A percentile compares a stretch with the other conserved stretches of the same genome.
Conservation (phyloP, 2,888 invertebrate genomes). For the Spodoptera exigua region DNA sequence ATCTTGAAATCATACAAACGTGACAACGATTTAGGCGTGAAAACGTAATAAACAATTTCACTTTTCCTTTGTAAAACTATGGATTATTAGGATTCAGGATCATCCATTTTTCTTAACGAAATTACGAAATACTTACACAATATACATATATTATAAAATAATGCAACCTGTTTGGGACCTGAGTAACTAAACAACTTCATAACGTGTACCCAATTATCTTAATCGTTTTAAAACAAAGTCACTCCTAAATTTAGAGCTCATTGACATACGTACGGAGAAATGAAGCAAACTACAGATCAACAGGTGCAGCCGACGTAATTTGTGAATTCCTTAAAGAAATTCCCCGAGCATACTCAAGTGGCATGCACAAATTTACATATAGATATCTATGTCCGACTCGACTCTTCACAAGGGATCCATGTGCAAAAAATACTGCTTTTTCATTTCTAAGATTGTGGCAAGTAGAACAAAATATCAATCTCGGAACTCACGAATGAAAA, state of each 20-base stretch:
- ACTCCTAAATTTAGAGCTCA: constrained; percentile 6
- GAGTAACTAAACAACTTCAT: too few species aligned
- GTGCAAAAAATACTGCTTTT: constrained; percentile 10
- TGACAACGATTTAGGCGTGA: too few species aligned
- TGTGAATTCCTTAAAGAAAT: constrained; percentile 51
- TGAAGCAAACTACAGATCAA: constrained; percentile 25
- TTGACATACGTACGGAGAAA: constrained; percentile 20
- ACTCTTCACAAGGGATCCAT: constrained; percentile 8
- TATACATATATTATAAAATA: too few species aligned
- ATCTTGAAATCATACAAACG: too few species aligned
- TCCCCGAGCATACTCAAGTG: constrained; percentile 39
- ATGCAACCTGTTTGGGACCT: too few species aligned
- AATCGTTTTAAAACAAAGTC: constrained; percentile 1
- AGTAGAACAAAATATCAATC: background rate
- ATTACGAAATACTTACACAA: too few species aligned
- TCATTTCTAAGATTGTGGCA: background rate
- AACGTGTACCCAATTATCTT: too few species aligned
- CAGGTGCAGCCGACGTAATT: constrained; percentile 54
- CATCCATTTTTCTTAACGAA: too few species aligned
- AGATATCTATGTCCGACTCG: constrained; percentile 38
- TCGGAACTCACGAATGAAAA: too few species aligned
- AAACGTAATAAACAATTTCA: too few species aligned
- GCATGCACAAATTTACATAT: constrained; percentile 44
- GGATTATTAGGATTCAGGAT: too few species aligned
- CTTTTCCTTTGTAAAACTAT: too few species aligned